Base-by-base conservation (phyloP, 2,113 vertebrate genomes). In the Corythoichthys intestinalis region DNA sequence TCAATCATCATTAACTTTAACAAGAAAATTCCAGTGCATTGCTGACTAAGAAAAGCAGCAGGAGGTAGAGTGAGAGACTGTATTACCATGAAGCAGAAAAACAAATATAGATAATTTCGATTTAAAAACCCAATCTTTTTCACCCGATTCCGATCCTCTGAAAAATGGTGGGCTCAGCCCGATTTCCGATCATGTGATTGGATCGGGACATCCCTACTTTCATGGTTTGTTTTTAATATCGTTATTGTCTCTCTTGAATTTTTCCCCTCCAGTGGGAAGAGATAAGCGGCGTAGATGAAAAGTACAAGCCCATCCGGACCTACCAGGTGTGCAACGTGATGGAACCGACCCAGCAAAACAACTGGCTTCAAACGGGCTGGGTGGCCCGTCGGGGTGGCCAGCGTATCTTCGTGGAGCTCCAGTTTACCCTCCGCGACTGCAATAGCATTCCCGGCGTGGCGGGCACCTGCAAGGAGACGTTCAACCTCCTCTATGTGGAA, bases 311-410 rank as follows among this genome's bases (percentile, higher is more conserved):
- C 0, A 98, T 99, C 47, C 94, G 95, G 65, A 99, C 96, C 0
- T 99, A 99, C 86, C 97, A 99, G 89, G 96, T 98, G 47, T 99
- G 97, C 83, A 96, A 98, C 0, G 97, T 98, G 80, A 95, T 99
- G 95, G 95, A 98, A 84, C 94, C 97, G 1, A 92, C 91, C 64
- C 96, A 97, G 91, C 97, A 99, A 91, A 97, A 99, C 93, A 99
- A 99, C 88, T 99, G 97, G 97, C 84, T 99, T 84, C 95, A 96
- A 94, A 98, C 97, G 0, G 93, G 94, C 59, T 99, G 96, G 96
- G 96, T 99, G 62, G 76, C 92, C 3, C 89, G 96, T 0, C 93
- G 89, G 0, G 91, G 93, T 0, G 97, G 95, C 65, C 96, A 98
- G 86, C 93, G 97, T 80, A 98, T 99, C 80, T 99, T 97, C 47